phyloP scores from a whole-genome alignment of 2,888 invertebrate species.

The Ommatoiulus sabulosus region DNA sequence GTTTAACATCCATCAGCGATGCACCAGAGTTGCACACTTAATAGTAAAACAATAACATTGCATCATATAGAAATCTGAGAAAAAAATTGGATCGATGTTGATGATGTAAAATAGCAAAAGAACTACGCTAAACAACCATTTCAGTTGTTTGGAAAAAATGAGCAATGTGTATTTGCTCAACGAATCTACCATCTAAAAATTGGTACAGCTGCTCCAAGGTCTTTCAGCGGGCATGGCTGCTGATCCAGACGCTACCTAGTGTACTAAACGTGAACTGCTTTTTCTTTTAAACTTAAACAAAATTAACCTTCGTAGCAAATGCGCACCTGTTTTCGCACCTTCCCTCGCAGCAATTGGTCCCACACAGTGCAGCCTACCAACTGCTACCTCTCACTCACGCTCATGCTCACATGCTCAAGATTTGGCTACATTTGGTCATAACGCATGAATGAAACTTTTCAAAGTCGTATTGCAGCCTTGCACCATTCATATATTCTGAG shows the following conservation, averaged over 20 bases:
- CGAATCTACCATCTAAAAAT: background rate
- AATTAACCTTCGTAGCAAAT: background rate
- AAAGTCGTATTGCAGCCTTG: background rate
- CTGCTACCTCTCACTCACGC: constrained; percentile 15
- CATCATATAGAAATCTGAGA: too few relatives aligned
- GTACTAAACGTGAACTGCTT: background rate
- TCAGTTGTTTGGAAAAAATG: too few relatives aligned
- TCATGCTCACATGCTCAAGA: background rate
- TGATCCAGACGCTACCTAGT: background rate
- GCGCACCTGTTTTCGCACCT: background rate
- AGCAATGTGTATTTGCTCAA: too few relatives aligned
- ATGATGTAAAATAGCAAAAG: too few relatives aligned
- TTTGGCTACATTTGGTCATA: background rate
- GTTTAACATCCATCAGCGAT: too few relatives aligned
- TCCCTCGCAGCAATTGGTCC: background rate
- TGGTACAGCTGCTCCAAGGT: background rate
- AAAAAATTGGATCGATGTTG: too few relatives aligned
- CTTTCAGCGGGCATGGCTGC: background rate
- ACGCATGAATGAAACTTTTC: background rate
- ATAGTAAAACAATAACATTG: too few relatives aligned
- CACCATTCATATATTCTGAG: background rate
- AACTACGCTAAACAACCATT: too few relatives aligned
- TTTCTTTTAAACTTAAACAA: background rate
- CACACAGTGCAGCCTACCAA: background rate
- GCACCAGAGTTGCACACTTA: too few relatives aligned